Base-by-base conservation (phyloP, 2,797 vertebrate genomes). In the Thripadectes ignobilis region DNA sequence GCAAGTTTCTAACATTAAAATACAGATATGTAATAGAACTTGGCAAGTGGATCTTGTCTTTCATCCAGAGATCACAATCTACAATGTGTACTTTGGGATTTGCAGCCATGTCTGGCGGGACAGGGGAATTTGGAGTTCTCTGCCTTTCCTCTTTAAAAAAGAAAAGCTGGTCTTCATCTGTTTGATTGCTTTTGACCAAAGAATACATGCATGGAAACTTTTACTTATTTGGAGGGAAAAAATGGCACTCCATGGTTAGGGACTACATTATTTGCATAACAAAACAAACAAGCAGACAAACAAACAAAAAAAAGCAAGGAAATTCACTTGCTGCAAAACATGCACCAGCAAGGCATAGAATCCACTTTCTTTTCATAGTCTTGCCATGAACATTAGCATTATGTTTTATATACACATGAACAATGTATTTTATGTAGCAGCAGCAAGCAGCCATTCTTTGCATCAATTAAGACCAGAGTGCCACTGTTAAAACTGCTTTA, bases 11-110 rank as follows among this genome's bases (percentile, higher is more conserved):
- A 87, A 87, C 59, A 65, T 91, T 75, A 94, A 97, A 57, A 16
- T 38, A 65, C 9, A 34, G 74, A n/a, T 88, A 89, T n/a, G 63
- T 75, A 83, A 80, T 83, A 93, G 81, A 75, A 88, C 58, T 85
- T 92, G 86, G 85, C 75, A 84, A 94, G 63, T 52, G 59, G 59
- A 57, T 88, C 63, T 90, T 92, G 65, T 80, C 82, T 91, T 96
- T 94, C 34, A 92, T 96, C 72, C 88, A 65, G 14, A 95, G 94
- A 89, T 96, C 85, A 85, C 55, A 92, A 77, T 85, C 75, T 92
- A 27, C 79, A 34, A 2, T 48, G 38, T 78, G 49, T 77, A 10
- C 54, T 87, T 79, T 51, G 63, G 68, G 66, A 23, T 80, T 39
- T 93, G 66, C 43, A 78, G 55, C 78, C 21, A 1, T 1, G 54